These are phyloP conservation scores for Latrodectus geometricus DNA, from an alignment of 1,140 invertebrate genomes.

Conservation along the genomic window DNA sequence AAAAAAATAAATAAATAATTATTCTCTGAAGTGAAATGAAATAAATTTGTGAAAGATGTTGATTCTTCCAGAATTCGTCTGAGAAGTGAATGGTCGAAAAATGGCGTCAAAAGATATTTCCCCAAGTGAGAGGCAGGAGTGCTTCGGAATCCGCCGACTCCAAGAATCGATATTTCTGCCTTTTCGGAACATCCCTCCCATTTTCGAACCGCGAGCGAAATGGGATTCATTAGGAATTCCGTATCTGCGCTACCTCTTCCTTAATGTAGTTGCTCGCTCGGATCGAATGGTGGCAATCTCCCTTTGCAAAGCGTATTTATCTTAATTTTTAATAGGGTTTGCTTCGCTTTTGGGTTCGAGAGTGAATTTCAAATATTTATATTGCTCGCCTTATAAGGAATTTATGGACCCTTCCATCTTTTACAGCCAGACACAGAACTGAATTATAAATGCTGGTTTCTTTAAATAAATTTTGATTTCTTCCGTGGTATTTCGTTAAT, in stretches of 20 bases:
- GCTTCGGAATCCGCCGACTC: conserved; percentile 30
- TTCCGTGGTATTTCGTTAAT: too few species aligned
- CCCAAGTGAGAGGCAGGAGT: conserved; percentile 20
- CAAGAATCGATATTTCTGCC: conserved; percentile 55
- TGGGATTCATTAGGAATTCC: neutral
- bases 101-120: conserved; percentile 50
- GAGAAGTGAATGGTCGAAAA: conserved; percentile 29
- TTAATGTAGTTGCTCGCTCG: neutral
- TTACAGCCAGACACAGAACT: too few species aligned
- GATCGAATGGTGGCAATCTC: neutral
- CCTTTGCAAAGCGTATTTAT: neutral
- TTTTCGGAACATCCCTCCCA: conserved; percentile 42
- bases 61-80: too few species aligned
- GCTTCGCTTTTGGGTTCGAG: neutral
- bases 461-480: too few species aligned
- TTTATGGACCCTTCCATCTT: too few species aligned
- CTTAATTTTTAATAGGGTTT: neutral
- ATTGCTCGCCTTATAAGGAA: too few species aligned
- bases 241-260: neutral
- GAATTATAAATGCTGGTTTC: too few species aligned
- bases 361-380: neutral
- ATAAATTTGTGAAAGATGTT: too few species aligned
- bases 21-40: too few species aligned
- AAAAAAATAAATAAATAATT: too few species aligned
- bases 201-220: conserved; percentile 1